Percentiles rank a stretch among this genome's conserved stretches.
Evolutionary conservation across 2,888 invertebrate genomes (phyloP).

Genomic region (Idaea straminata): DNA sequence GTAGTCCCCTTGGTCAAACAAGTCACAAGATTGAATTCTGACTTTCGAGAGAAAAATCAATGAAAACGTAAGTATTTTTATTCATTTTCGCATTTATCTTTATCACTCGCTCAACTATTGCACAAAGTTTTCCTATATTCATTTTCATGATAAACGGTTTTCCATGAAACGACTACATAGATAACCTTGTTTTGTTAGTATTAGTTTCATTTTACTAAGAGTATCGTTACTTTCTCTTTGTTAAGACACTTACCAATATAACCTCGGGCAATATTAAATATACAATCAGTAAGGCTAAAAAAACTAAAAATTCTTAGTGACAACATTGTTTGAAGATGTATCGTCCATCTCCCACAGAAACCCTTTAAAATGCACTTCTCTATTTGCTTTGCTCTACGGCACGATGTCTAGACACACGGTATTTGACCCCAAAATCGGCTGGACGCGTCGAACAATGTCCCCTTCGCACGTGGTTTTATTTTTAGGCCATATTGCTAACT

Average conservation of each 20-base stretch:
- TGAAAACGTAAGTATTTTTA: conserved; percentile 67
- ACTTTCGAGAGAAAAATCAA: conserved; percentile 72
- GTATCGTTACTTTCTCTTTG: conserved; percentile 34
- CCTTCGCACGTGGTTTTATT: conserved; percentile 63
- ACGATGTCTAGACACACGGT: conserved; percentile 46
- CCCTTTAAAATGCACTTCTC: conserved; percentile 12
- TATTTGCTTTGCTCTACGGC: neutral
- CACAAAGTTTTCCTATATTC: conserved; percentile 32
- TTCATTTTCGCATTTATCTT: conserved; percentile 21
- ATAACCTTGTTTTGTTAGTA: neutral
- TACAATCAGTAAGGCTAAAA: neutral
- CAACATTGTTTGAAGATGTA: too few species aligned
- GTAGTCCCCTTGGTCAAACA: conserved; percentile 73
- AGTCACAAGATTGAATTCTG: conserved; percentile 56
- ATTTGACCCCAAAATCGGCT: conserved; percentile 63
- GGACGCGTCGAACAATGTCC: conserved; percentile 52
- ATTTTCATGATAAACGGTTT: conserved; percentile 18
- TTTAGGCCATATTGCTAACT: conserved; percentile 46
- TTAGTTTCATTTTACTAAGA: neutral
- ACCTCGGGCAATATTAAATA: neutral
- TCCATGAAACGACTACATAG: conserved; percentile 10
- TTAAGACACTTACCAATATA: conserved; percentile 3
- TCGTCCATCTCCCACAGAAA: neutral
- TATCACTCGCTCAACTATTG: conserved; percentile 43
- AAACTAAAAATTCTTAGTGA: neutral